Evolutionary conservation across 2,113 vertebrate genomes (phyloP).

Genomic region (Hypanus sabinus): DNA sequence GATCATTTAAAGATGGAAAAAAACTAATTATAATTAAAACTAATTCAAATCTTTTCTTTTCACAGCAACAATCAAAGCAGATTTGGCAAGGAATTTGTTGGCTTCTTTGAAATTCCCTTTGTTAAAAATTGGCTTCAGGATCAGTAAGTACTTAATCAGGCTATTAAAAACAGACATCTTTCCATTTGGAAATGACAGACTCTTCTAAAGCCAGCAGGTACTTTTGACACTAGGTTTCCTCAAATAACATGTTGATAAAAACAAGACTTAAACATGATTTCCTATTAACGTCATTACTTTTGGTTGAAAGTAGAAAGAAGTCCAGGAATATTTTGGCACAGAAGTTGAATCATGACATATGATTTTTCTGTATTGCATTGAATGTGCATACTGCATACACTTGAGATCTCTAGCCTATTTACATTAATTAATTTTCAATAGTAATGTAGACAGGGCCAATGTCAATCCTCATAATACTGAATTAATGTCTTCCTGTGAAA

Average conservation of each 20-base stretch:
- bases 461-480: too few species aligned
- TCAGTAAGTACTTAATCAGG: constrained; percentile 67
- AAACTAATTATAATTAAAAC: constrained; percentile 13
- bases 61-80: constrained; percentile 72
- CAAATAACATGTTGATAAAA: not conserved
- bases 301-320: not conserved
- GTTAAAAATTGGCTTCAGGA: constrained; percentile 67
- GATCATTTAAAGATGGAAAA: constrained; percentile 39
- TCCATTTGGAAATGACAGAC: constrained; percentile 18
- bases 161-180: not conserved
- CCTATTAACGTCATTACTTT: not conserved
- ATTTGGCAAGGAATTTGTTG: constrained; percentile 53
- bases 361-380: too few species aligned
- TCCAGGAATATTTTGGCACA: not conserved
- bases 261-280: not conserved
- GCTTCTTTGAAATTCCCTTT: constrained; percentile 77
- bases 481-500: too few species aligned
- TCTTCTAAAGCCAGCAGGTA: constrained; percentile 14
- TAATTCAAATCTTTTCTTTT: constrained; percentile 37
- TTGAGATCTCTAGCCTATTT: too few species aligned
- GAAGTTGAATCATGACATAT: too few species aligned
- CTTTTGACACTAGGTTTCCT: not conserved
- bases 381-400: too few species aligned
- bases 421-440: too few species aligned
- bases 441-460: too few species aligned